Evolutionary conservation across 2,888 invertebrate genomes (phyloP), one percentile per base, ranked within the genome.

Genomic region (Oegoconia quadripuncta): DNA sequence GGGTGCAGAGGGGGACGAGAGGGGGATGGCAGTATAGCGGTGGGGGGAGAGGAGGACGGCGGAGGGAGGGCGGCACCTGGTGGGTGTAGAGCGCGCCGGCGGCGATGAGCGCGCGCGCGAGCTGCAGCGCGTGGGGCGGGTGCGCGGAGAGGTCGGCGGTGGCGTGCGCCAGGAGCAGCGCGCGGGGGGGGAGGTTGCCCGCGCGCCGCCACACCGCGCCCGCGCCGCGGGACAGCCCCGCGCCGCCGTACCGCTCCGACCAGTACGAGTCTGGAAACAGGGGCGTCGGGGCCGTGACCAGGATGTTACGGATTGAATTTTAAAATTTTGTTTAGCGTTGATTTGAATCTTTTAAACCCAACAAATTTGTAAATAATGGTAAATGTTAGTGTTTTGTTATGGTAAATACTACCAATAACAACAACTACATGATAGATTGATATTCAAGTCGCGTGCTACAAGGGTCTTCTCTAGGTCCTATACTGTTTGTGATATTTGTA

Each of bases 181-280:
- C 64, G 2, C 86, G 73, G 39, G 84, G 83, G n/a, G 86, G 81
- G 48, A 97, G 91, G 72, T 94, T 94, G 33, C 91, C 92, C 2
- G 95, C 95, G 67, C 93, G 90, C 61, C 92, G 90, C 52, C 95
- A 93, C 52, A 96, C 89, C 64, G 96, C 96, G 18, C 93, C 90
- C 43, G 92, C 93, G 91, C 93, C 74, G 74, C 89, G 90, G 36
- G 91, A 92, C 59, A 92, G 88, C 81, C 94, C 95, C 26, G 92
- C 91, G 1, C 96, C 96, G 89, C 96, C 91, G 78, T 95, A 96
- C 25, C 96, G 90, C 83, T 98, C 97, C 43, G 97, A 94, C 84
- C 95, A 97, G 58, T 93, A 95, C 3, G 97, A 95, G 30, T 76
- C 84, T 84, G 55, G 6, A 13, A n/a, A n/a, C n/a, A n/a, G 1